A percentile compares a stretch with the other conserved stretches of the same genome.
Conservation (phyloP, 2,113 vertebrate species). For the Anhinga rufa region DNA sequence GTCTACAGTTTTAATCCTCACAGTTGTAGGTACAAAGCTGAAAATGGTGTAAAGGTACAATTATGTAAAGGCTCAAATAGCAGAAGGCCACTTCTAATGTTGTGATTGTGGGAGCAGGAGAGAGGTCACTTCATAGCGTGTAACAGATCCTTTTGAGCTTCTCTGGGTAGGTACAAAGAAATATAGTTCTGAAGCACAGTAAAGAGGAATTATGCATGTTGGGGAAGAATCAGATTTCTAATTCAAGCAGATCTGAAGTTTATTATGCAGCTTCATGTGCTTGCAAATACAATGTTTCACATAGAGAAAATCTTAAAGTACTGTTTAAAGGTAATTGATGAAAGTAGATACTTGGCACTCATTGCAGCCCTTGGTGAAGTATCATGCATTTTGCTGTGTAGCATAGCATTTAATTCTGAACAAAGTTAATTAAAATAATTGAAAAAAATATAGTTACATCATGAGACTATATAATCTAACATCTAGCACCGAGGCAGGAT, state of each 20-base stretch:
- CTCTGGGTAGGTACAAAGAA: neutral
- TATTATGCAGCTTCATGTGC: fast-evolving
- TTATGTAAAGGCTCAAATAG: neutral
- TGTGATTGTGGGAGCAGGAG: neutral
- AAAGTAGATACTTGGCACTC: neutral
- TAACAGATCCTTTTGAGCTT: neutral
- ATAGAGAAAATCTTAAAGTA: neutral
- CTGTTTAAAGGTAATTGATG: neutral
- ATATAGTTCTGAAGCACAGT: neutral
- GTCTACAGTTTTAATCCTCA: neutral
- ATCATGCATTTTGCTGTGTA: neutral
- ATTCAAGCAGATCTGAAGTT: neutral
- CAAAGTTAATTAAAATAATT: neutral
- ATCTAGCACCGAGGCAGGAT: neutral
- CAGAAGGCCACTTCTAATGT: neutral
- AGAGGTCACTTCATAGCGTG: neutral
- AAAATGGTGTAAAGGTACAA: neutral
- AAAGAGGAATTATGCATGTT: neutral
- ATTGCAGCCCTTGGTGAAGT: neutral
- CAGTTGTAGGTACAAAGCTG: neutral
- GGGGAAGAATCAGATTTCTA: neutral
- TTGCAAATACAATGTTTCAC: neutral
- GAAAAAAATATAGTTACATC: neutral
- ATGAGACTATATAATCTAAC: neutral
- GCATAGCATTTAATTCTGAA: neutral